Conservation (phyloP, 2,797 vertebrate species). For the Aldrovandia affinis region DNA sequence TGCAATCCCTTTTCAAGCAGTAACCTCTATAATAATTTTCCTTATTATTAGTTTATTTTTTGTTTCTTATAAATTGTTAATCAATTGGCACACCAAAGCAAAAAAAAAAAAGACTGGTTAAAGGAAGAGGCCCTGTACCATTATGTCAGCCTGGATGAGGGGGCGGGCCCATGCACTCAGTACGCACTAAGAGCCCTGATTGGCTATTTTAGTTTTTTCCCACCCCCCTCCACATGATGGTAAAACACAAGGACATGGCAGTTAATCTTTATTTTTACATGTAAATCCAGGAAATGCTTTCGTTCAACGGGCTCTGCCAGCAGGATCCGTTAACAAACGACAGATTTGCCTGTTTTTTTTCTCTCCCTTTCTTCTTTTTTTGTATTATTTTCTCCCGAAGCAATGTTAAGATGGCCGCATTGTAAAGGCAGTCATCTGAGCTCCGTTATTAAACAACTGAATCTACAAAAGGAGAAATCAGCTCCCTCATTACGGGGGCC, state of each 20-base stretch:
- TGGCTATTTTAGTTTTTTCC: not conserved
- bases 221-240: conserved; percentile 64
- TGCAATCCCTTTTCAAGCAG: conserved; percentile 39
- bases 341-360: not conserved
- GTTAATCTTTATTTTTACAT: conserved; percentile 56
- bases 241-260: conserved; percentile 71
- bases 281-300: conserved; percentile 69
- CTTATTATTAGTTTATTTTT: too few species aligned
- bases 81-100: too few species aligned
- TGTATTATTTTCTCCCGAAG: conserved; percentile 59
- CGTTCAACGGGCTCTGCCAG: conserved; percentile 76
- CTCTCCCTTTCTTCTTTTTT: not conserved
- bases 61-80: too few species aligned
- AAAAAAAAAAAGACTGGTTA: not conserved
- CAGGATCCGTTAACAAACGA: conserved; percentile 80
- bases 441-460: conserved; percentile 28
- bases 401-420: conserved; percentile 55
- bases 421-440: conserved; percentile 28
- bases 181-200: conserved; percentile 31
- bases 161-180: not conserved
- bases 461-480: conserved; percentile 28
- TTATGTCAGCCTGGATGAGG: not conserved
- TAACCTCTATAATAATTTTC: conserved; percentile 49
- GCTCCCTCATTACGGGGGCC: conserved; percentile 26
- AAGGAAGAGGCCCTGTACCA: not conserved